A percentile compares a stretch with the other conserved stretches of the same genome.
Conservation (phyloP, 2,888 invertebrate species). For the Trisateles emortualis region DNA sequence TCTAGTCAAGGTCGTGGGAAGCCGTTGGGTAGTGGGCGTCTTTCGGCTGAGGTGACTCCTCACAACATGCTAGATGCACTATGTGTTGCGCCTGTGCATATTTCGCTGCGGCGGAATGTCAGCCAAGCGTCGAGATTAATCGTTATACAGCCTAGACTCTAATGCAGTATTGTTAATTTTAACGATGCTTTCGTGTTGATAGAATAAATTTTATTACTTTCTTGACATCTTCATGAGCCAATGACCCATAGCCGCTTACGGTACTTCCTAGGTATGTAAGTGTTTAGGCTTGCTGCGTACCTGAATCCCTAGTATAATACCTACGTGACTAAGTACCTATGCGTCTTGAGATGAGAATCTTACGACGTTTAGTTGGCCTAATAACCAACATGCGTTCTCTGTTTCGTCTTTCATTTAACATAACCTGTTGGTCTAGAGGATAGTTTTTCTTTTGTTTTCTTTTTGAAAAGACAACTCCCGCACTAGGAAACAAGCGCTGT, state of each 20-base stretch:
- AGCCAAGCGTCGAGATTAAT: conserved; percentile 41
- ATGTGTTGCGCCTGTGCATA: conserved; percentile 22
- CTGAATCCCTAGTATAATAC: conserved; percentile 57
- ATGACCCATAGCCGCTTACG: conserved; percentile 77
- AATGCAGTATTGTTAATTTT: conserved; percentile 63
- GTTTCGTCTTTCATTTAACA: background rate
- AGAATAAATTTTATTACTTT: conserved; percentile 73
- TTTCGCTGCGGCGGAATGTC: conserved; percentile 36
- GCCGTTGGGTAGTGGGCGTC: conserved; percentile 51
- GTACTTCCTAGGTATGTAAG: conserved; percentile 61
- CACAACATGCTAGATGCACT: conserved; percentile 23
- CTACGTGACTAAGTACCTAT: conserved; percentile 44
- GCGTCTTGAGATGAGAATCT: conserved; percentile 29
- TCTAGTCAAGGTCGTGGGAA: conserved; percentile 44
- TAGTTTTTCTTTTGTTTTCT: no score
- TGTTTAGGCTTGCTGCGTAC: conserved; percentile 62
- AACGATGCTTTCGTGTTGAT: conserved; percentile 61
- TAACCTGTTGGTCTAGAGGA: no score
- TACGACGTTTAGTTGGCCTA: conserved; percentile 13
- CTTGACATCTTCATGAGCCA: conserved; percentile 77
- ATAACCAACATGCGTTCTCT: conserved; percentile 12
- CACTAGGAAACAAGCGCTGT: no score
- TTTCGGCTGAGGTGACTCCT: conserved; percentile 32
- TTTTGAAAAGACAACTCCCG: no score
- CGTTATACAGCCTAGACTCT: conserved; percentile 48